Evolutionary conservation across 2,113 vertebrate genomes (phyloP).

Genomic region (Polypterus senegalus): DNA sequence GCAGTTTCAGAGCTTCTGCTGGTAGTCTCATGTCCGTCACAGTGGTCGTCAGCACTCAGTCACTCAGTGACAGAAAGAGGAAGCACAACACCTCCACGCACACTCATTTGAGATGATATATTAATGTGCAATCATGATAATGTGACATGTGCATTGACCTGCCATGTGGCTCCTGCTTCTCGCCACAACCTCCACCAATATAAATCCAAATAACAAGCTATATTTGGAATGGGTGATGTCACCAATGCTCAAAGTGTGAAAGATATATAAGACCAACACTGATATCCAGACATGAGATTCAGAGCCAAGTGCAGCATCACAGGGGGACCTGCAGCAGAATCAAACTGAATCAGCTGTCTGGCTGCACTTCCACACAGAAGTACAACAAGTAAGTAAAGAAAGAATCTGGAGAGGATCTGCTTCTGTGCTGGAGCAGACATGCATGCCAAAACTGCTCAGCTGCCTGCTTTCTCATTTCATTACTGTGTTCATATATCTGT

Average conservation of each 20-base stretch:
- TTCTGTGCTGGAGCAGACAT: too few relatives aligned
- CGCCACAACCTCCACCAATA: slow-evolving; percentile 14
- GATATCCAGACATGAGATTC: slow-evolving; percentile 20
- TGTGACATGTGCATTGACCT: slow-evolving; percentile 18
- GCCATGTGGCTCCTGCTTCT: slow-evolving; percentile 13
- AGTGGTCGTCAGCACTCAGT: too few relatives aligned
- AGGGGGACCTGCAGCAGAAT: slow-evolving; percentile 28
- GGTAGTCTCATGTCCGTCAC: too few relatives aligned
- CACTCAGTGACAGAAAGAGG: too few relatives aligned
- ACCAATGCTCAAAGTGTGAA: slow-evolving; percentile 41
- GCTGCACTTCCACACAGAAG: slow-evolving; percentile 11
- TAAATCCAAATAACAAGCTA: slow-evolving; percentile 39
- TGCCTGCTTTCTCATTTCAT: background rate
- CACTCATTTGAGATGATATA: too few relatives aligned
- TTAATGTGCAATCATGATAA: slow-evolving; percentile 15
- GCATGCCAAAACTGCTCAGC: background rate
- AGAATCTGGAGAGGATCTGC: too few relatives aligned
- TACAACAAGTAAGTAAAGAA: slow-evolving; percentile 31
- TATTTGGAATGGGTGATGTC: slow-evolving; percentile 62
- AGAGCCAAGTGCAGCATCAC: slow-evolving; percentile 28
- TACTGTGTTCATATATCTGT: background rate
- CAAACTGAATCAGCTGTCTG: slow-evolving; percentile 9
- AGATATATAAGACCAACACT: slow-evolving; percentile 39
- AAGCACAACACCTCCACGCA: too few relatives aligned
- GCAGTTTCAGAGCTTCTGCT: too few relatives aligned